Evolutionary conservation across 2,113 vertebrate species (phyloP), one percentile per base, ranked within the genome.

Genomic region (Hypomesus transpacificus): DNA sequence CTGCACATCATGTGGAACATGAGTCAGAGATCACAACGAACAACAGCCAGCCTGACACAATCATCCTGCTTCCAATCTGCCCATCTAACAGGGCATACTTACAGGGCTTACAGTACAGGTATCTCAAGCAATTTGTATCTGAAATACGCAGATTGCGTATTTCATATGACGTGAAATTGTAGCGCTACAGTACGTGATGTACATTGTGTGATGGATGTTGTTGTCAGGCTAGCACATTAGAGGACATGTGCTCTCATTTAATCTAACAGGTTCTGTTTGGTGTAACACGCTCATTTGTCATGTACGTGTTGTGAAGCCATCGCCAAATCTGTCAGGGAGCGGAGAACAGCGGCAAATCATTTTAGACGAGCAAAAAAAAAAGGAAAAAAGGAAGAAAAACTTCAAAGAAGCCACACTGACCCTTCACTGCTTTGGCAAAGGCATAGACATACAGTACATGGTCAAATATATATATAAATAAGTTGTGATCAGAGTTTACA

Each of bases 211-310:
- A 26, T 78, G 59, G 9, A n/a, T 24, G n/a, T 75, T 66, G 68
- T 73, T 82, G 81, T 79, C 75, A 72, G 75, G 66, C 57, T 5
- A 34, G 31, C 31, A 34, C 61, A 66, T 71, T 83, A 82, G 80
- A 70, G 78, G 65, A 66, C 62, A 75, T 81, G 82, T 76, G 63
- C 75, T 78, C 79, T 74, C 77, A 83, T 89, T 87, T 87, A 84
- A 86, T 89, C 84, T 86, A 81, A 81, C 82, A 85, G 75, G 76
- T 72, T 70, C 62, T 28, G 70, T 79, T 80, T 75, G 75, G 83
- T 66, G 67, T 75, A 66, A 20, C 66, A 68, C 72, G 73, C 63
- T 68, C 66, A 76, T 81, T 79, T 80, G 77, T 77, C 84, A 82
- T 70, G 82, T 76, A 81, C 73, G 78, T 73, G 66, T 70, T 76